Conservation (phyloP, 2,797 vertebrate species). For the Microtus californicus region DNA sequence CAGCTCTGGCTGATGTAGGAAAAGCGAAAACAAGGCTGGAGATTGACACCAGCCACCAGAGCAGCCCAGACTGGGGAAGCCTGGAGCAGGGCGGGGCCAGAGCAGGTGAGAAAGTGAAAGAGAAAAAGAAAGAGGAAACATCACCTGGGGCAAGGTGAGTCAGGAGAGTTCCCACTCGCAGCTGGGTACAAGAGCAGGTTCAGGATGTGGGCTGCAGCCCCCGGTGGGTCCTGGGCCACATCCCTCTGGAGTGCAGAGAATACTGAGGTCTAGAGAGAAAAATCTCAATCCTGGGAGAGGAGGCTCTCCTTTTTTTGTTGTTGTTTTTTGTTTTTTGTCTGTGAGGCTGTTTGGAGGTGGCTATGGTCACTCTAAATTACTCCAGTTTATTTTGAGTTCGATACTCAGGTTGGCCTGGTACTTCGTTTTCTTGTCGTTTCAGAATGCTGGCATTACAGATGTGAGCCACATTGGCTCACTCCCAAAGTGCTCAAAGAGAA, state of each 20-base stretch:
- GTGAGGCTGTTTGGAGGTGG: background rate
- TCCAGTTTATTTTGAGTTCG: no score
- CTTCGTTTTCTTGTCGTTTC: background rate
- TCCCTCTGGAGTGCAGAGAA: background rate
- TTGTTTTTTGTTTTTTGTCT: no score
- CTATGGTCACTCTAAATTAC: background rate
- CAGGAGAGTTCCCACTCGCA: background rate
- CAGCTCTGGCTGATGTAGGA: conserved; percentile 55
- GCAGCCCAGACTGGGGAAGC: conserved; percentile 28
- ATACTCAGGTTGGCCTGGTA: background rate
- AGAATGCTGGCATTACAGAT: no score
- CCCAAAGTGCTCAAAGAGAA: background rate
- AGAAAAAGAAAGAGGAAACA: background rate
- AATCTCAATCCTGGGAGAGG: no score
- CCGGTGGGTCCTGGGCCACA: background rate
- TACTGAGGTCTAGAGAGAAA: no score
- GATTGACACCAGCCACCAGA: background rate
- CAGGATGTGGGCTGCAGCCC: rapidly evolving
- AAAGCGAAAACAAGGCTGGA: conserved; percentile 53
- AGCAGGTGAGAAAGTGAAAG: background rate
- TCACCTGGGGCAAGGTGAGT: background rate
- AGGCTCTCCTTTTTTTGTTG: no score
- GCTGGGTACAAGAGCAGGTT: background rate
- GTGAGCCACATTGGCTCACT: no score
- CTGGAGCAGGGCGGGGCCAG: background rate